These are phyloP conservation scores for Philypnodon macrostomus DNA, from an alignment of 2,797 vertebrate genomes.

Conservation along the genomic window DNA sequence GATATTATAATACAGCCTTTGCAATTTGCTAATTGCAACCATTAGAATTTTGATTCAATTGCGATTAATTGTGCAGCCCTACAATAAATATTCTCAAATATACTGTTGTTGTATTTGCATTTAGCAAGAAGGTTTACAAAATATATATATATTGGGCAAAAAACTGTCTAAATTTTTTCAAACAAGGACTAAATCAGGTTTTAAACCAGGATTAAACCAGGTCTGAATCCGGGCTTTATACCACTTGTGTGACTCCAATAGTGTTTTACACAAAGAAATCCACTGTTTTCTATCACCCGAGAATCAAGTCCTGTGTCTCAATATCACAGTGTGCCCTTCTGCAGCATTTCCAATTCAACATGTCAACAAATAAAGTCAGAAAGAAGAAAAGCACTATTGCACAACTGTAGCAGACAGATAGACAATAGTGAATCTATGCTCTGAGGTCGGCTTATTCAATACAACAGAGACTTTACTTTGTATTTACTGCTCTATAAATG, in stretches of 20 bases:
- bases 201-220: too few relatives aligned
- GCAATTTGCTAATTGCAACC: too few relatives aligned
- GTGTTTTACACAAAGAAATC: constrained; percentile 66
- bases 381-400: constrained; percentile 36
- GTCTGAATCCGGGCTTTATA: constrained; percentile 66
- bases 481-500: neutral
- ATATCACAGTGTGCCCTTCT: constrained; percentile 59
- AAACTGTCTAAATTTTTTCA: too few relatives aligned
- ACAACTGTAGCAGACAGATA: constrained; percentile 17
- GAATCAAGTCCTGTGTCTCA: constrained; percentile 70
- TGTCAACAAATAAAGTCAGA: too few relatives aligned
- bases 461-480: constrained; percentile 15
- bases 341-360: constrained; percentile 35
- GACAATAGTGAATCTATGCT: constrained; percentile 8
- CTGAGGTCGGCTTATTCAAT: constrained; percentile 32
- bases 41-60: too few relatives aligned
- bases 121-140: too few relatives aligned
- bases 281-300: constrained; percentile 50
- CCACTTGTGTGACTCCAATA: constrained; percentile 62
- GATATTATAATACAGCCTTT: too few relatives aligned
- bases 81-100: too few relatives aligned
- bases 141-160: too few relatives aligned
- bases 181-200: too few relatives aligned
- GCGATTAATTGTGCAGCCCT: too few relatives aligned
- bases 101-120: too few relatives aligned